Evolutionary conservation across 2,113 vertebrate genomes (phyloP).

Genomic region (Alaudala cheleensis): DNA sequence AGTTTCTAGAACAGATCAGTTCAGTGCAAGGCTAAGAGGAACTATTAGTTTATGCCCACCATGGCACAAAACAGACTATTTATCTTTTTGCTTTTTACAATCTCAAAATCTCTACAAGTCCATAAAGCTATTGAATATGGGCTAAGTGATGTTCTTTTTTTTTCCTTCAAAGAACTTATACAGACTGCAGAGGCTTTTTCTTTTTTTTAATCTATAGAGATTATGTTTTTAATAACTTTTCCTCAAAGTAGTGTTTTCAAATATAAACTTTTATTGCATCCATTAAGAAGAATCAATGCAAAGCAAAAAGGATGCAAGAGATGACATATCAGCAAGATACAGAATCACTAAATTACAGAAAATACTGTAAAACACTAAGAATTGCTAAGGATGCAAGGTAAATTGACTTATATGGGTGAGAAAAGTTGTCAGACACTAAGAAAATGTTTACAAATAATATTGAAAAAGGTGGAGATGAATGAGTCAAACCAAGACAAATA

Average conservation of each 20-base stretch:
- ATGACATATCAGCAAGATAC: neutral
- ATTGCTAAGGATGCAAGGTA: neutral
- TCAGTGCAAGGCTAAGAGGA: neutral
- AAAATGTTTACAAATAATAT: neutral
- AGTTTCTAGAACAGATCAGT: neutral
- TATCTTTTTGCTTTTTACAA: neutral
- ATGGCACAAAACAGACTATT: neutral
- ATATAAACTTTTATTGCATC: neutral
- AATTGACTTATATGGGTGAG: neutral
- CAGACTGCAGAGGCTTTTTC: neutral
- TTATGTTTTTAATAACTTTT: neutral
- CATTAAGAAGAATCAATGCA: neutral
- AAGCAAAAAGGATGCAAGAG: neutral
- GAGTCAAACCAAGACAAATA: neutral
- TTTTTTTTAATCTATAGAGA: neutral
- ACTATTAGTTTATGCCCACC: neutral
- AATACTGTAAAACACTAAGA: neutral
- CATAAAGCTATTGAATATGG: neutral
- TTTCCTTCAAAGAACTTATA: neutral
- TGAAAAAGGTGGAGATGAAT: neutral
- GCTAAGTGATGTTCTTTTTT: neutral
- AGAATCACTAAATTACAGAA: neutral
- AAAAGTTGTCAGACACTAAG: neutral
- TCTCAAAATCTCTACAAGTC: neutral
- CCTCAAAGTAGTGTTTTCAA: neutral